phyloP scores from a whole-genome alignment of 2,888 invertebrate genomes.

The Trichogramma evanescens region DNA sequence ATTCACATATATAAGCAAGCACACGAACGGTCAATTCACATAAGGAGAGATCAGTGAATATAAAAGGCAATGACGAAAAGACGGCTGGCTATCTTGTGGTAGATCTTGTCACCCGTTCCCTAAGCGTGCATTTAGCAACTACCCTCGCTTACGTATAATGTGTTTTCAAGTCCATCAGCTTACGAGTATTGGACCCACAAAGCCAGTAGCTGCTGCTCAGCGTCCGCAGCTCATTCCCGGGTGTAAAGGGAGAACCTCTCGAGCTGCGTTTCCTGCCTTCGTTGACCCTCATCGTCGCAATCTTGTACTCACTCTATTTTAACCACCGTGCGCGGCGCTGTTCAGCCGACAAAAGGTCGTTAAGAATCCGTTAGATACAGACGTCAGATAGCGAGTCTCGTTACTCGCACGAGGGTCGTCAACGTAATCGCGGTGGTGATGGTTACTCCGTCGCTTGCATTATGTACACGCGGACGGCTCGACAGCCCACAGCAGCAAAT shows the following conservation, averaged over 20 bases:
- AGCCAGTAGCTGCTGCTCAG: background rate
- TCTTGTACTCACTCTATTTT: background rate
- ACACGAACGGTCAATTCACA: background rate
- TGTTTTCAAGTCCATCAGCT: background rate
- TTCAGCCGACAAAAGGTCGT: conserved; percentile 43
- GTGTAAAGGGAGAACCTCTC: background rate
- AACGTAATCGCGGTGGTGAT: too few relatives aligned
- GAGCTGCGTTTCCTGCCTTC: background rate
- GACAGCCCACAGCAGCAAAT: too few relatives aligned
- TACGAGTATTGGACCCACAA: background rate
- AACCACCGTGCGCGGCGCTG: conserved; percentile 20
- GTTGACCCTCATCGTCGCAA: background rate
- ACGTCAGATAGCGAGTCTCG: conserved; percentile 40
- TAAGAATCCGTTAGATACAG: conserved; percentile 46
- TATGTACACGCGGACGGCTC: too few relatives aligned
- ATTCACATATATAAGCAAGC: too few relatives aligned
- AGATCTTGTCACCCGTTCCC: conserved; percentile 18
- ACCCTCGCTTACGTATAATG: conserved; percentile 2
- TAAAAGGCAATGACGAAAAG: background rate
- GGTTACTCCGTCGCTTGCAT: too few relatives aligned
- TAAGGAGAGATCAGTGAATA: background rate
- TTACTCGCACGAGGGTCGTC: conserved; percentile 25
- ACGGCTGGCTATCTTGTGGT: conserved; percentile 12
- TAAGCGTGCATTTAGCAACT: conserved; percentile 5
- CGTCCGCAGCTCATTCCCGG: background rate